These are phyloP conservation scores for Drosophila kurseongensis DNA, from an alignment of 1,140 invertebrate species.

Conservation along the genomic window DNA sequence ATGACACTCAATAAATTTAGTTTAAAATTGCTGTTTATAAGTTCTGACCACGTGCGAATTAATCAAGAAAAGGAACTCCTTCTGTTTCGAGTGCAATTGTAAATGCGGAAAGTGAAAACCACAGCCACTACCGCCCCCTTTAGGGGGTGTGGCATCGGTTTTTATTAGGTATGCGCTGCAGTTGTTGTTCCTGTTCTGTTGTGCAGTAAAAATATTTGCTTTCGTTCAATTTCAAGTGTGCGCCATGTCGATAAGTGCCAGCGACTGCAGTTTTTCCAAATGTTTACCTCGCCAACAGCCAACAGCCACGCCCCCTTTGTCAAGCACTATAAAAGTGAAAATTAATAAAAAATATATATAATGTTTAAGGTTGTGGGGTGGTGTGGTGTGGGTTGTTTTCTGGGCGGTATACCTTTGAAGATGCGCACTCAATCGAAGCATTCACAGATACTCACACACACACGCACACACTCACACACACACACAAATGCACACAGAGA, in stretches of 20 bases:
- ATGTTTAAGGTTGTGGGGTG: not conserved
- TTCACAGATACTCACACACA: conserved; percentile 33
- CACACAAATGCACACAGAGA: not conserved
- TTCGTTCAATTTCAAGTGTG: conserved; percentile 67
- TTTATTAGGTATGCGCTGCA: conserved; percentile 53
- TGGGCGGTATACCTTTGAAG: conserved; percentile 47
- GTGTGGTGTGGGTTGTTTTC: not conserved
- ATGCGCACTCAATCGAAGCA: conserved; percentile 53
- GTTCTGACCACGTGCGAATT: not conserved
- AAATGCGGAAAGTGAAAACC: conserved; percentile 17
- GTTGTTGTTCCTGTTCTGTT: conserved; percentile 26
- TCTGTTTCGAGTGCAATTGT: not conserved
- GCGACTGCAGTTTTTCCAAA: conserved; percentile 42
- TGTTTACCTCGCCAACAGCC: conserved; percentile 33
- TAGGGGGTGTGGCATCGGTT: conserved; percentile 19
- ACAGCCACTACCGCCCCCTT: conserved; percentile 10
- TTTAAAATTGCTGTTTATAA: not conserved
- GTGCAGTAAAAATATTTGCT: conserved; percentile 65
- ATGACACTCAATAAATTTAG: too few species aligned
- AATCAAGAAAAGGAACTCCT: not conserved
- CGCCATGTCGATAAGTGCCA: conserved; percentile 61
- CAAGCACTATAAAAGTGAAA: conserved; percentile 31
- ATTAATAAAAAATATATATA: conserved; percentile 51
- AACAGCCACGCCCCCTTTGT: conserved; percentile 6
- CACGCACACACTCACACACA: conserved; percentile 8